Evolutionary conservation across 1,140 invertebrate species (phyloP).

Genomic region (Pteromalus puparum): DNA sequence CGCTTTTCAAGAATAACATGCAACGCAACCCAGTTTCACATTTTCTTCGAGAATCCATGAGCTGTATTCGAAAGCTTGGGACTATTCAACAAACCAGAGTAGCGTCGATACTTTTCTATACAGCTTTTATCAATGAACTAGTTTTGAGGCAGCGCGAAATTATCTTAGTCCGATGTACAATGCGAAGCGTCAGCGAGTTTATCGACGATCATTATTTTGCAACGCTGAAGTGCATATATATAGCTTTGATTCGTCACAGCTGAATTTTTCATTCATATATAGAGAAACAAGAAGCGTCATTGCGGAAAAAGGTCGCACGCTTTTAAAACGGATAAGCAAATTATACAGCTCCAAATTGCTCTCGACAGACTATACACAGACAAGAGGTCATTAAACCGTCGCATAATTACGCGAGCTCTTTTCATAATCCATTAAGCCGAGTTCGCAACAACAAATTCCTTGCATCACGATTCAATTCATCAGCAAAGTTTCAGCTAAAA

Average conservation of each 20-base stretch:
- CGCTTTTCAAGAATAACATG: too few relatives aligned
- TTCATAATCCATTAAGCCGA: too few relatives aligned
- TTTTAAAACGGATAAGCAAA: neutral
- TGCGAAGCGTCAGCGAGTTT: neutral
- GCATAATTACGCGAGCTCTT: neutral
- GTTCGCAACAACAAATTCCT: neutral
- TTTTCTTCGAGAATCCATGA: neutral
- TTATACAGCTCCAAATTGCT: neutral
- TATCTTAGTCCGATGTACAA: neutral
- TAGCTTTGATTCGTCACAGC: too few relatives aligned
- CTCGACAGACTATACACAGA: neutral
- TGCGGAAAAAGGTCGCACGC: neutral
- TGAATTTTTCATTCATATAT: too few relatives aligned
- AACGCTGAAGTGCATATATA: neutral
- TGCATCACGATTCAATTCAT: neutral
- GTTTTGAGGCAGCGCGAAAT: slow-evolving; percentile 2
- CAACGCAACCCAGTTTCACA: neutral
- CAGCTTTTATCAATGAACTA: slow-evolving; percentile 10
- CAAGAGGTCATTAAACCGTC: neutral
- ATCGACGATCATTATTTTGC: neutral
- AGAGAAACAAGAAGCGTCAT: too few relatives aligned
- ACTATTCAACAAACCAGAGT: neutral
- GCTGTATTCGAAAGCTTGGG: too few relatives aligned
- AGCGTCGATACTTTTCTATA: neutral
- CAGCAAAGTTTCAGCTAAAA: neutral